A percentile compares a stretch with the other conserved stretches of the same genome.
phyloP scores from a whole-genome alignment of 2,113 vertebrate species.

The Erythrocercus mccallii region DNA sequence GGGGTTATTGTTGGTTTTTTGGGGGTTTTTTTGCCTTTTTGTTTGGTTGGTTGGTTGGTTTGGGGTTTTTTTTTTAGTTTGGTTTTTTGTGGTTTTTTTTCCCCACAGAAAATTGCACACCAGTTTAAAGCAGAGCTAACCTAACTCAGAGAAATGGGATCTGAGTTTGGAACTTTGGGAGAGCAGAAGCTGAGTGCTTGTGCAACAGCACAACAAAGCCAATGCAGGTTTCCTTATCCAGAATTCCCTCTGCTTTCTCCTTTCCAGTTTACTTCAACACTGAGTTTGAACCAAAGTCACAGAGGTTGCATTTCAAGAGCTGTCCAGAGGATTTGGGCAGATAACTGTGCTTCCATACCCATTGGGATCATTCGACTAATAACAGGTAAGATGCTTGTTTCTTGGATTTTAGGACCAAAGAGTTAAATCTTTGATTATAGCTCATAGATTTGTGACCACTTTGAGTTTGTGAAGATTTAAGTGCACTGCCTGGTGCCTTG shows the following conservation, averaged over 20 bases:
- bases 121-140: not conserved
- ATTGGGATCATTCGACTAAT: not conserved
- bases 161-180: not conserved
- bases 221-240: not conserved
- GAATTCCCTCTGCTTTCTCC: not conserved
- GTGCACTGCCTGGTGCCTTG: not conserved
- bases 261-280: not conserved
- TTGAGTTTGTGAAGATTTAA: not conserved
- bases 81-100: not conserved
- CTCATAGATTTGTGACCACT: not conserved
- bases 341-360: not conserved
- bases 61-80: no score
- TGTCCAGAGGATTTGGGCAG: not conserved
- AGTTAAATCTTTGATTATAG: not conserved
- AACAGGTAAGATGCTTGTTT: not conserved
- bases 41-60: no score
- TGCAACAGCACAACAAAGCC: not conserved
- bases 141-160: not conserved
- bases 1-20: not conserved
- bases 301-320: not conserved
- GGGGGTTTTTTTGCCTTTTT: no score
- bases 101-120: not conserved
- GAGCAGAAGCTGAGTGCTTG: not conserved
- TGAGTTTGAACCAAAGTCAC: not conserved
- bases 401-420: fast-evolving